Percentiles rank a stretch among this genome's conserved stretches.
phyloP scores from a whole-genome alignment of 2,888 invertebrate genomes.

The Meghimatium bilineatum region DNA sequence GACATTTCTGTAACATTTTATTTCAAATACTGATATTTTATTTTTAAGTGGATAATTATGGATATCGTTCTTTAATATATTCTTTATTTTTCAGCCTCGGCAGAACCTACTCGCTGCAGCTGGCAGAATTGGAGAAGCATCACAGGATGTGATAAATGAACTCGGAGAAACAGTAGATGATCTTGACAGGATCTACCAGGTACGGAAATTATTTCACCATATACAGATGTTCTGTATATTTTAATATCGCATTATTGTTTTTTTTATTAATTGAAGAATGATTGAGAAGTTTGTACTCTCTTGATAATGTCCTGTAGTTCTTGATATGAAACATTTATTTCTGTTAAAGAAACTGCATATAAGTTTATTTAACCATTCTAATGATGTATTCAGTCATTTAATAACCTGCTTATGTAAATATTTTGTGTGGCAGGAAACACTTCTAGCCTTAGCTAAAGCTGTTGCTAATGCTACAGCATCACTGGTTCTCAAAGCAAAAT shows the following conservation, averaged over 20 bases:
- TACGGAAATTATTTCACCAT: conserved; percentile 40
- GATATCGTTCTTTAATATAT: not conserved
- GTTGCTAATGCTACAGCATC: conserved; percentile 99
- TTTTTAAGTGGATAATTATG: too few relatives aligned
- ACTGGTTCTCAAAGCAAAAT: conserved; percentile 95
- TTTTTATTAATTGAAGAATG: too few relatives aligned
- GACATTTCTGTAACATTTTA: too few relatives aligned
- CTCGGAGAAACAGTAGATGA: conserved; percentile 81
- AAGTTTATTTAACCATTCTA: too few relatives aligned
- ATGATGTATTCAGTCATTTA: too few relatives aligned
- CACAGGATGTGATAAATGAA: conserved; percentile 93
- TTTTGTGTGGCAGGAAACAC: conserved; percentile 83
- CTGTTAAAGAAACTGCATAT: too few relatives aligned
- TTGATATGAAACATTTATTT: too few relatives aligned
- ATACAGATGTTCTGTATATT: too few relatives aligned
- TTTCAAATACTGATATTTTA: too few relatives aligned
- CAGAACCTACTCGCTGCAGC: conserved; percentile 96
- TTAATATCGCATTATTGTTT: not conserved
- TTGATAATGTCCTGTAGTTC: too few relatives aligned
- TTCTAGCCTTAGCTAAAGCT: conserved; percentile 94
- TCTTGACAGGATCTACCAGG: conserved; percentile 80
- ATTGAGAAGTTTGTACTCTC: too few relatives aligned
- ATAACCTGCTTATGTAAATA: too few relatives aligned
- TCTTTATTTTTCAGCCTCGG: conserved; percentile 83
- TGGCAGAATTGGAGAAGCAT: conserved; percentile 94